Percentiles rank a stretch among this genome's conserved stretches.
Evolutionary conservation across 2,797 vertebrate genomes (phyloP).

Genomic region (Sylvia borin): DNA sequence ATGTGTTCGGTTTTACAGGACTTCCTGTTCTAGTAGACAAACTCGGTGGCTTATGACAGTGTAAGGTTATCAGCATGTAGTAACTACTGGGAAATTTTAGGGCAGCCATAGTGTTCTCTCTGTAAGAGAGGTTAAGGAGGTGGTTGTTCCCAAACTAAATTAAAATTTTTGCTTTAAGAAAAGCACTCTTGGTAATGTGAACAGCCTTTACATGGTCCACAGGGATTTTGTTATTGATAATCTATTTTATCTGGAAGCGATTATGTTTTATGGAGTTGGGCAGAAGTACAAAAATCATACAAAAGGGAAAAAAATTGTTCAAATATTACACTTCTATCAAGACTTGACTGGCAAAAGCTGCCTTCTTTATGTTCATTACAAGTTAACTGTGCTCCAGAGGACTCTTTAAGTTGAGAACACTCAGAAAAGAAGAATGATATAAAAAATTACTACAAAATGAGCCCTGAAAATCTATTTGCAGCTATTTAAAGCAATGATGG

Average conservation of each 20-base stretch:
- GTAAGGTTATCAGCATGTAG: background rate
- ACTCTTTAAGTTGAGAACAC: background rate
- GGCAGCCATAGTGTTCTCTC: background rate
- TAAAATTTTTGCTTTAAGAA: background rate
- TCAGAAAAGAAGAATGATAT: background rate
- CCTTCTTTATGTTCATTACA: background rate
- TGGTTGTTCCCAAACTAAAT: background rate
- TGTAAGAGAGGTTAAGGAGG: background rate
- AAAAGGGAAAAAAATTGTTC: background rate
- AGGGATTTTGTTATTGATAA: background rate
- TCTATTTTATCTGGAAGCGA: background rate
- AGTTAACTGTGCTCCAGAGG: constrained; percentile 9
- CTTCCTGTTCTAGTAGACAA: constrained; percentile 2
- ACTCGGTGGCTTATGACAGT: background rate
- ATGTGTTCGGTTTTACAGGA: background rate
- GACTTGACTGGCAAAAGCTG: background rate
- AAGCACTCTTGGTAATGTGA: background rate
- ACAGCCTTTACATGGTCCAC: background rate
- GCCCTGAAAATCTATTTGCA: background rate
- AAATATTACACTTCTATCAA: background rate
- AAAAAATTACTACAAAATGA: background rate
- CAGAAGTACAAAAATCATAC: background rate
- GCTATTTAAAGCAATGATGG: background rate
- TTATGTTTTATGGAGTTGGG: background rate
- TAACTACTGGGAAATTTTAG: background rate